Evolutionary conservation across 2,113 vertebrate species (phyloP).

Genomic region (Ancistrus triradiatus): DNA sequence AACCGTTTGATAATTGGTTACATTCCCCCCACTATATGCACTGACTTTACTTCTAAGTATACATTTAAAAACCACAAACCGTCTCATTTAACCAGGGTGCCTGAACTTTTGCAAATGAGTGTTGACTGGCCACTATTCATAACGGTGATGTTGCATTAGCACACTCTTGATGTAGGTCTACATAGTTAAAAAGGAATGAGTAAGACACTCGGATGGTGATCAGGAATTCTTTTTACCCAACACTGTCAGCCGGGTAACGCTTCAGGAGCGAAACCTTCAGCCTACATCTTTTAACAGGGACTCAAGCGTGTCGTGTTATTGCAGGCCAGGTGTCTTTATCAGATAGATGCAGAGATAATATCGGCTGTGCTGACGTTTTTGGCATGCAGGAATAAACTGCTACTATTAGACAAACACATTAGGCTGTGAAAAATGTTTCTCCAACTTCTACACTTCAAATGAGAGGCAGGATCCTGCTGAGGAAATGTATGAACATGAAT

Average conservation of each 20-base stretch:
- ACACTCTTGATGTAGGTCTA: too few relatives aligned
- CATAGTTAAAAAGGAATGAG: too few relatives aligned
- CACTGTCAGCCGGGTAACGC: constrained; percentile 38
- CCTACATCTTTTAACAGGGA: constrained; percentile 49
- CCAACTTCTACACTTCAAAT: too few relatives aligned
- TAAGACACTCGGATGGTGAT: constrained; percentile 6
- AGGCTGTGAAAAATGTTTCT: constrained; percentile 31
- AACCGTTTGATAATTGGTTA: too few relatives aligned
- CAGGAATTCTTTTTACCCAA: constrained; percentile 48
- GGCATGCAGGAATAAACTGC: constrained; percentile 59
- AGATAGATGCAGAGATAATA: constrained; percentile 58
- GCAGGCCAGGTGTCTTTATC: constrained; percentile 61
- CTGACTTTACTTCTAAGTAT: too few relatives aligned
- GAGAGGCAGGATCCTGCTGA: not conserved
- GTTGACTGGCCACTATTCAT: too few relatives aligned
- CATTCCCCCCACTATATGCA: too few relatives aligned
- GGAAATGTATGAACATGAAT: not conserved
- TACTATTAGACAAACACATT: constrained; percentile 51
- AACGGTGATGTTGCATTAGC: too few relatives aligned
- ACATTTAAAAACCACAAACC: too few relatives aligned
- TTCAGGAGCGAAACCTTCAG: constrained; percentile 52
- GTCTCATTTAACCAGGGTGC: too few relatives aligned
- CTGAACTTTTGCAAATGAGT: too few relatives aligned
- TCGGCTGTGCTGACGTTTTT: constrained; percentile 64
- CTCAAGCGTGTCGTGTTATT: constrained; percentile 56